Conservation (phyloP, 1,140 invertebrate genomes). For the Nebria ingens region DNA sequence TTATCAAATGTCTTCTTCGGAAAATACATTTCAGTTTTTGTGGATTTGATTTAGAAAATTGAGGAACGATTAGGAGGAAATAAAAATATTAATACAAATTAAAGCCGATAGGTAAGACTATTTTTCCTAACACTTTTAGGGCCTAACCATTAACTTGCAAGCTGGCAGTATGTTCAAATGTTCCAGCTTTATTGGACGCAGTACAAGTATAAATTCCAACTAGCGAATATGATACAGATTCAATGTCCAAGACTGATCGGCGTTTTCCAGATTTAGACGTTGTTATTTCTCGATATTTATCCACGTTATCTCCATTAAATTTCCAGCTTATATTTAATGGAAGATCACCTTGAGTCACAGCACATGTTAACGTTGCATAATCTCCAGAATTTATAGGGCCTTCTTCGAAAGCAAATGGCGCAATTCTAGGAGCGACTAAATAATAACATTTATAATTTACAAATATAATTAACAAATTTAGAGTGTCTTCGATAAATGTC, state of each 20-base stretch:
- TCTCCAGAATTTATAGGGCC: conserved; percentile 59
- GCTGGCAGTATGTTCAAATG: conserved; percentile 22
- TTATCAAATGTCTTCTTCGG: too few relatives aligned
- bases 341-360: conserved; percentile 51
- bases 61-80: neutral
- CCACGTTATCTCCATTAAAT: conserved; percentile 39
- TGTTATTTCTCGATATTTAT: neutral
- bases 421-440: conserved; percentile 47
- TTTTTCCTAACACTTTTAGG: conserved; percentile 6
- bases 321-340: conserved; percentile 50
- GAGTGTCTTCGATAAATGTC: conserved; percentile 13
- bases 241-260: conserved; percentile 7
- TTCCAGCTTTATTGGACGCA: conserved; percentile 58
- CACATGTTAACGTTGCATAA: conserved; percentile 55
- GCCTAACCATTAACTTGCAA: conserved; percentile 20
- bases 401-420: conserved; percentile 48
- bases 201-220: conserved; percentile 49
- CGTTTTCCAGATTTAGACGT: neutral
- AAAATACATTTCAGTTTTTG: too few relatives aligned
- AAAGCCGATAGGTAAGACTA: too few relatives aligned
- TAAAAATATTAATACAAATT: neutral
- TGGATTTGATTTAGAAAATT: neutral
- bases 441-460: conserved; percentile 11
- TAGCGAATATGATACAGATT: neutral
- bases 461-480: too few relatives aligned